Base-by-base conservation (phyloP, 1,140 invertebrate genomes). In the Meteorus sp. region DNA sequence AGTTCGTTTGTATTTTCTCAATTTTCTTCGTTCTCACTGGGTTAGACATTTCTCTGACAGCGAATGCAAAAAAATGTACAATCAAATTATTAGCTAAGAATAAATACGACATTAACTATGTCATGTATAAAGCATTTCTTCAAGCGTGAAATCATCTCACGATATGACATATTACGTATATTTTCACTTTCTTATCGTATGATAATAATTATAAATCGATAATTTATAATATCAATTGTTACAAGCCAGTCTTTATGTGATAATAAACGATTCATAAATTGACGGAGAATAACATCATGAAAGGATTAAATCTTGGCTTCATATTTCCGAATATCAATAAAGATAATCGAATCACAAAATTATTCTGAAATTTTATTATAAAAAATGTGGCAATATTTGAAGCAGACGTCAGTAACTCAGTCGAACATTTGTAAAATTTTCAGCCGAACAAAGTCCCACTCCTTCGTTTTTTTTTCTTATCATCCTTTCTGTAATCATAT, bases 81-180 rank as follows among this genome's bases (percentile, higher is more conserved):
- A 53, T 39, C 22, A 9, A 39, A 22, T 39, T 55, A 55, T 41
- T 45, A 65, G 22, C 60, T 70, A 70, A 56, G 65, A 73, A 75
- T 74, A 76, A 72, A 74, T 74, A 74, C 68, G 53, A 60, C 61
- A 51, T 57, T 62, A 58, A 63, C 62, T 69, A 66, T 57, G 33
- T 59, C 65, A 67, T 71, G 59, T 75, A 72, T 63, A 73, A 67
- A 72, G 60, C 61, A 51, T 59, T 25, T 33, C 13, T 45, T 33
- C 41, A 51, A n/a, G 35, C 48, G 23, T 35, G 48, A 33, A 41
- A 35, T 52, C 37, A 60, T 33, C 45, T 56, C 17, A 54, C 35
- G 45, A 39, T 58, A 37, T 13, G 50, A 53, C 47, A 35, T 39
- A n/a, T 39, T 39, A n/a, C 8, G 15, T 15, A 39, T 11, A 33